Base-by-base conservation (phyloP, 2,113 vertebrate genomes). In the Oryzias celebensis region DNA sequence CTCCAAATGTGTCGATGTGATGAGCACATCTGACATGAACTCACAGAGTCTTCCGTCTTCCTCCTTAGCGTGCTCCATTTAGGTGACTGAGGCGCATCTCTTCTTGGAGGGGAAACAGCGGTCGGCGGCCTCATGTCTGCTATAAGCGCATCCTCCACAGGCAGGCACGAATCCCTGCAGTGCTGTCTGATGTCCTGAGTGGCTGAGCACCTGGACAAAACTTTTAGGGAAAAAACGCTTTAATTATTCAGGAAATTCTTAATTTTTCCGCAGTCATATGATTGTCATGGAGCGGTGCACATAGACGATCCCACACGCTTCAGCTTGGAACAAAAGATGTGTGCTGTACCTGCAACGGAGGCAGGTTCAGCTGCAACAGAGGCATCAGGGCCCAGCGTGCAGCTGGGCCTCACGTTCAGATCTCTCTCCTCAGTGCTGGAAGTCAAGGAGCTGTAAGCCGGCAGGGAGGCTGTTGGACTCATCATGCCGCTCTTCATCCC, bases 31-130 rank as follows among this genome's bases (percentile, higher is more conserved):
- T 5, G 3, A n/a, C 3, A 13, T 14, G 5, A 22, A 85, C 92
- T 89, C 63, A 95, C 94, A 62, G 91, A 88, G 3, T 90, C 90
- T 50, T 93, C 91, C 0, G 87, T 78, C 28, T 71, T 91, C 47
- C 85, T 93, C 66, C 94, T 90, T 78, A 94, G 86, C 1, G 93
- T 94, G 80, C 93, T 93, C 94, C 94, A 95, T 8, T 94, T 89
- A 0, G 90, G 91, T 1, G 94, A 93, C 0, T 94, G 79, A 0
- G 83, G 65, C 0, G 80, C 80, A 54, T 87, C 81, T 58, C 63
- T 76, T 47, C 71, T 85, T 0, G 71, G 49, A 17, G 75, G 71
- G 17, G 69, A 71, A 0, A 43, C 70, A 0, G 55, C 2, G 3
- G 51, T 7, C 1, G 23, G 17, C 14, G n/a, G 77, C 43, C 17